phyloP scores from a whole-genome alignment of 2,797 vertebrate genomes.

The Myiotriccus ornatus region DNA sequence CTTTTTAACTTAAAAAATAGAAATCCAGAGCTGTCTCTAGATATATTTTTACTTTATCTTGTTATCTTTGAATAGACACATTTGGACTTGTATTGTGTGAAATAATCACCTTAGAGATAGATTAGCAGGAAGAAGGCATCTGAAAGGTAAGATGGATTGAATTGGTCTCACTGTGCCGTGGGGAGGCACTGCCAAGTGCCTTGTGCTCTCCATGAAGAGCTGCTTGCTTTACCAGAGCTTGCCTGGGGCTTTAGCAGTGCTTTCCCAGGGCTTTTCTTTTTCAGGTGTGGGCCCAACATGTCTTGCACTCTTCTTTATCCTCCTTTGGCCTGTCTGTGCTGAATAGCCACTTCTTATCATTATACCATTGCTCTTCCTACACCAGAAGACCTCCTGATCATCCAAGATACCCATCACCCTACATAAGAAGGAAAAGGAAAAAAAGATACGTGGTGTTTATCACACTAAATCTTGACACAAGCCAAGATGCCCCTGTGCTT shows the following conservation, averaged over 20 bases:
- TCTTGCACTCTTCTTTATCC: not conserved
- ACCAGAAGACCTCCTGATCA: not conserved
- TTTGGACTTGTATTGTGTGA: not conserved
- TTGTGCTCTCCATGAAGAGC: not conserved
- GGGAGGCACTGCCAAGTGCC: not conserved
- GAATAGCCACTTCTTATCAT: not conserved
- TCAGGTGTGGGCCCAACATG: not conserved
- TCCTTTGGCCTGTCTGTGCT: not conserved
- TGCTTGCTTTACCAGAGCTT: not conserved
- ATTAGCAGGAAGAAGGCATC: not conserved
- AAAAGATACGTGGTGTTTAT: not conserved
- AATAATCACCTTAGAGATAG: not conserved
- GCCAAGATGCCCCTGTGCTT: not conserved
- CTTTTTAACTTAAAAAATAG: not conserved
- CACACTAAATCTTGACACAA: not conserved
- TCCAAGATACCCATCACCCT: not conserved
- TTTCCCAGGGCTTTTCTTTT: not conserved
- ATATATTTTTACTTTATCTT: not conserved
- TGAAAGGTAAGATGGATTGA: not conserved
- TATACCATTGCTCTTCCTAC: not conserved
- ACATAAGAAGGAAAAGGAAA: not conserved
- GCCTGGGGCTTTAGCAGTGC: not conserved
- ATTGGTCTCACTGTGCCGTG: accelerated
- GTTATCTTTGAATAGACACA: not conserved
- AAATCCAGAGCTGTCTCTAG: not conserved